Base-by-base conservation (phyloP, 1,140 invertebrate genomes). In the Tribolium madens region DNA sequence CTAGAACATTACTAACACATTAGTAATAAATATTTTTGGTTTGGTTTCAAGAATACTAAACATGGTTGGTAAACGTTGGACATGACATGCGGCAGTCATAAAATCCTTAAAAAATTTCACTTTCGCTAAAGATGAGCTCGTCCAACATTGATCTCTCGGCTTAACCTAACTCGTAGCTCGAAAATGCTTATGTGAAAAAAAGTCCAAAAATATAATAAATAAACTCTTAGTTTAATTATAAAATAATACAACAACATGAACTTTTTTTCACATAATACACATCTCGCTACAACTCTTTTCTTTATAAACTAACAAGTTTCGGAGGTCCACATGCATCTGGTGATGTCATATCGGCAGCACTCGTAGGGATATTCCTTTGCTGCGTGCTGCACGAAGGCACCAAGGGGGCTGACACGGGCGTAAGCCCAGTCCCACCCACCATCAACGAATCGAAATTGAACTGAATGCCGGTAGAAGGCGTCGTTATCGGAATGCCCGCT, bases 401-500 rank as follows among this genome's bases (percentile, higher is more conserved):
- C 52, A 93, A 80, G 0, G 91, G 91, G 73, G 89, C 91, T 9
- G 91, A 91, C 3, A 97, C 92, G 0, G 95, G 95, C 3, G 95
- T 97, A 7, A 97, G 87, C 0, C 96, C 96, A 3, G 96, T 97
- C 74, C 95, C 95, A 50, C 95, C 95, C 80, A 96, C 95, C 93
- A 97, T 96, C 71, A 97, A 89, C 52, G 94, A 95, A 79, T 97
- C 96, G 83, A 97, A 97, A 86, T 96, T 96, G 84, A 97, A 96
- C 31, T 91, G 91, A 75, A 96, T 92, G 15, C 95, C 95, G 78
- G 91, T 92, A 68, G 95, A 95, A 0, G 96, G 96, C 1, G 96
- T 97, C 70, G 92, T 93, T 73, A 97, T 96, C 60, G 94, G 90
- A 68, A 68, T 73, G 50, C 76, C 76, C 71, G 88, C 88, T 52